Evolutionary conservation across 2,888 invertebrate genomes (phyloP), one percentile per base, ranked within the genome.

Genomic region (Nasonovia ribisnigri): DNA sequence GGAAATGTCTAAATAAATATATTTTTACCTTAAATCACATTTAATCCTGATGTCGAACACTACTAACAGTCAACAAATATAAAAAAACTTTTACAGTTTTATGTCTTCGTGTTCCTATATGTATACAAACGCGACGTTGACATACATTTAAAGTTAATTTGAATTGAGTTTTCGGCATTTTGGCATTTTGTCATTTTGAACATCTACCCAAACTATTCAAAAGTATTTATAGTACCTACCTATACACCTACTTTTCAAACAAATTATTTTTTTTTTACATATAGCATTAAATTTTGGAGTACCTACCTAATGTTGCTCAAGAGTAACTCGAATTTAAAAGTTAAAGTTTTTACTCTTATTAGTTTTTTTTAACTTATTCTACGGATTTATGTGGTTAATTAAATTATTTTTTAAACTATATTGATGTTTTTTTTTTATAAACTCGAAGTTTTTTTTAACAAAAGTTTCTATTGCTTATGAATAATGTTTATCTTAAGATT

Each of bases 341-440:
- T 67, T 67, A 67, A n/a, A 67, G 67, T 67, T 67, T 67, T 67
- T n/a, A 67, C 67, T 67, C 67, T 67, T n/a, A 16, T 67, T 16
- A 67, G 67, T 67, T 67, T 67, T n/a, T n/a, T 67, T n/a, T 16
- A 67, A 67, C n/a, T 67, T 67, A n/a, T 67, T 67, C n/a, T n/a
- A 67, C 5, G 67, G 67, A 67, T n/a, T 67, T n/a, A 16, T 67
- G 16, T 67, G 67, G n/a, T 67, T 67, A 67, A 67, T 67, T 67
- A 67, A 67, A 67, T 67, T 67, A 67, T 67, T 67, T 57, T 67
- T 67, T 67, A 67, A 67, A 67, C n/a, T 67, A 67, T 67, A 67
- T 67, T n/a, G 67, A 67, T n/a, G 67, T n/a, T 67, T 67, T 67
- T 67, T 67, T 67, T 67, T n/a, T 16, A 67, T 67, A 16, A 67